Evolutionary conservation across 2,888 invertebrate species (phyloP).

Genomic region (Drosophila kambysellisi): DNA sequence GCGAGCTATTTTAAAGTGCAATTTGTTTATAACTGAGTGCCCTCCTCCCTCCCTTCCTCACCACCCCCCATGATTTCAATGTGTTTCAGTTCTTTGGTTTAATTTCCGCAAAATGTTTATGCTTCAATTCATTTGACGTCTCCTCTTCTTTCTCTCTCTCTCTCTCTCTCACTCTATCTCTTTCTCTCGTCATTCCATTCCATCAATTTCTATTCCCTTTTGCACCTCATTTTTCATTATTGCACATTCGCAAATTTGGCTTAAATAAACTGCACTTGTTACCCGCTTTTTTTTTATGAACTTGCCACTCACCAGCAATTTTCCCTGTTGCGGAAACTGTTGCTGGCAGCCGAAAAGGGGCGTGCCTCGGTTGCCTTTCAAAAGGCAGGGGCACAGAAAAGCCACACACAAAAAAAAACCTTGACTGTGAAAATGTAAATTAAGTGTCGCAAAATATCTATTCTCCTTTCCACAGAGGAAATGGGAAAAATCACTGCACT

Average conservation of each 20-base stretch:
- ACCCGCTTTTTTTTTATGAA: slow-evolving; percentile 42
- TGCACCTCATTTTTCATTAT: not conserved
- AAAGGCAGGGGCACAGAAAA: slow-evolving; percentile 31
- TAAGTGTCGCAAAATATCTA: not conserved
- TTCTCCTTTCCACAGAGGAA: not conserved
- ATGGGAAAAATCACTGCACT: not conserved
- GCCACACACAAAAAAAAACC: slow-evolving; percentile 23
- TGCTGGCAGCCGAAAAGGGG: slow-evolving; percentile 4
- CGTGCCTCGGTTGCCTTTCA: slow-evolving; percentile 9
- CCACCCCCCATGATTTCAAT: not conserved
- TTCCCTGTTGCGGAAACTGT: slow-evolving; percentile 11
- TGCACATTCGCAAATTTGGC: slow-evolving; percentile 24
- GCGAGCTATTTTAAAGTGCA: slow-evolving; percentile 60
- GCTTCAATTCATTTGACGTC: slow-evolving; percentile 59
- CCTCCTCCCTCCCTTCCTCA: not conserved
- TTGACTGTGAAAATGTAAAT: slow-evolving; percentile 64
- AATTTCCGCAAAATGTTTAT: slow-evolving; percentile 72
- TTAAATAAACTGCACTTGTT: slow-evolving; percentile 47
- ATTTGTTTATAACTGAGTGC: slow-evolving; percentile 55
- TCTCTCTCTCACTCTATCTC: not conserved
- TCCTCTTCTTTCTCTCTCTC: slow-evolving; percentile 3
- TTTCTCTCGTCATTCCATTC: slow-evolving; percentile 46
- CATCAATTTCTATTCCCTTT: slow-evolving; percentile 1
- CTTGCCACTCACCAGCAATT: slow-evolving; percentile 17
- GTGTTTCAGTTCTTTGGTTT: slow-evolving; percentile 50